Base-by-base conservation (phyloP, 2,888 invertebrate genomes). In the Ochropleura leucogaster region DNA sequence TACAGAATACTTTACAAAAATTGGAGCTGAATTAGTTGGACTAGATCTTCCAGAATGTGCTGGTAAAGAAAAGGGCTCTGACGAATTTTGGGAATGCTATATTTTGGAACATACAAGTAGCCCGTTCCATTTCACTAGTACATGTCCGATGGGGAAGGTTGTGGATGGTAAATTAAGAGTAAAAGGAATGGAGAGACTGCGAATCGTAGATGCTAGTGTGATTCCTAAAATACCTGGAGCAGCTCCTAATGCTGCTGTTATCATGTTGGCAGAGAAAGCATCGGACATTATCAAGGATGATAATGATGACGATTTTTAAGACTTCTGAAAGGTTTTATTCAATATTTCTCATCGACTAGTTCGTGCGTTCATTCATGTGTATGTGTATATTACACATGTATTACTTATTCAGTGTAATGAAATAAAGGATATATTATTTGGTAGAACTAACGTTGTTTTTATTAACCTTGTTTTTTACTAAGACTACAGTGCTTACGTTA, bases 121-220 rank as follows among this genome's bases (percentile, higher is more conserved):
- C 0, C 97, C 97, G 57, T 98, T 97, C 87, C 98, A 98, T 92
- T 97, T 97, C 0, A 94, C 96, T 0, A 97, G 98, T 0, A 98
- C 98, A 0, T 97, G 97, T 74, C 97, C 98, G 89, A 98, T 98
- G 98, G 98, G 98, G 0, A 96, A 97, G 0, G 98, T 98, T 1
- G 97, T 98, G 0, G 97, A 97, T 92, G 95, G 97, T 0, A 90
- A 97, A 49, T 91, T 98, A 6, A 79, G 72, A 0, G 89, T 91
- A 0, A 76, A 59, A 7, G 87, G 88, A 0, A 71, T 90, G 0
- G 42, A 84, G 3, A 78, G 72, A 0, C 65, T 91, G 0, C 77
- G 91, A 0, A 81, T 92, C 1, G 89, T 84, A 0, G 91, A 91
- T 72, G 88, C 88, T 16, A 90, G 90, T 73, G 82, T 87, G 0